Evolutionary conservation across 1,140 invertebrate genomes (phyloP), one percentile per base, ranked within the genome.

Genomic region (Mycetomoellerius zeteki): DNA sequence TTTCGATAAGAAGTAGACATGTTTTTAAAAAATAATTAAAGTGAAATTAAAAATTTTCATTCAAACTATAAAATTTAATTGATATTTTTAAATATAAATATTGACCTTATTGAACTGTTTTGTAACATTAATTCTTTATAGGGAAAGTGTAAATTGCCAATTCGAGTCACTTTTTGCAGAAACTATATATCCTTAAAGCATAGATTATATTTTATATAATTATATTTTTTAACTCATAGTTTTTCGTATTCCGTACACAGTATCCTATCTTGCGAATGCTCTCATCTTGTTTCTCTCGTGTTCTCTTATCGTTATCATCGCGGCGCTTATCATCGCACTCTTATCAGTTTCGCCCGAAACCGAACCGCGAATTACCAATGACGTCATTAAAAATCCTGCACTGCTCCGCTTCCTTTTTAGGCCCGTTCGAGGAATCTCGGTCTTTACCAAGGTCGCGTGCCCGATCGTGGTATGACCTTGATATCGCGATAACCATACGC

Each of bases 401-500:
- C 19, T 24, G 69, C 27, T 75, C 56, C 37, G 37, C 14, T 58
- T 71, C 80, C 80, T 75, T 84, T 84, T 84, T 75, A 84, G 43
- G 80, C 14, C 27, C 19, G 52, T 33, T 43, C 19, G 54, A 33
- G 80, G 54, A 84, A 84, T 84, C 54, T 84, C 69, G 80, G 80
- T 75, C 80, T 84, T 84, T 84, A 84, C 27, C 80, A 84, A 84
- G 65, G 76, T 72, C 54, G 47, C 14, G 60, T 24, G 30, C 27
- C 52, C 64, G 75, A 86, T 85, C 54, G 12, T 33, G 12, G 0
- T 33, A 6, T 56, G 87, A 37, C 88, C 88, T 89, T 84, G 69
- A 84, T 84, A 84, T 84, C 87, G 30, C 24, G 19, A 33, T 54
- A 27, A 27, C 50, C 65, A 50, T 69, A 81, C 75, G 84, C 69